Base-by-base conservation (phyloP, 1,140 invertebrate genomes). In the Neuroterus valhalla region DNA sequence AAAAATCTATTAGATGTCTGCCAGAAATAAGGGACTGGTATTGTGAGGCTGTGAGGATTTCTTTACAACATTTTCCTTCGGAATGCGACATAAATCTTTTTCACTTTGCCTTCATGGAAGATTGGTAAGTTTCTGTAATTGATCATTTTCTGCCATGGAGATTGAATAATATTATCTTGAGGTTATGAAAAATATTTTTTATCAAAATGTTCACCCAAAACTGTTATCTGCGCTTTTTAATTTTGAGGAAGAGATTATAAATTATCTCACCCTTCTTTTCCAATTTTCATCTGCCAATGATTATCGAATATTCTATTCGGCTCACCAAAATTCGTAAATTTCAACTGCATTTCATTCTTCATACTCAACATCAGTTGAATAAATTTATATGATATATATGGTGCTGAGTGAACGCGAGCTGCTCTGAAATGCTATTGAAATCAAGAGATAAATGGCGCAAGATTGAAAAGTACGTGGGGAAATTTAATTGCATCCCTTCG, bases 401-500 rank as follows among this genome's bases (percentile, higher is more conserved):
- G 21, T 55, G 52, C 23, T 12, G 52, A 55, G 11, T 0, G 12
- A 31, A 55, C 11, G 21, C 14, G 21, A 55, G 23, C 52, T 55
- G 21, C 21, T 55, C 21, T 26, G 26, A 31, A 55, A 55, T 55
- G 14, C 52, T 55, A 55, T 55, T 55, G 52, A 55, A 55, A 55
- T 31, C 21, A 21, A 55, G 52, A 55, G 21, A 55, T 55, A 55
- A 55, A 55, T 55, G 23, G 26, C 26, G 52, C 21, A 55, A 31
- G 21, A 55, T 26, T 55, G 21, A 55, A 55, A 55, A 55, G 52
- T 55, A 55, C 52, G 52, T 31, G 19, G 17, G 8, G 11, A 55
- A 55, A 55, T 55, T 55, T 55, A 55, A 55, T 55, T 55, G 52
- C 52, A 55, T 15, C 52, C 21, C 52, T 55, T 55, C 12, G 52